Conservation (phyloP, 2,888 invertebrate species). For the Cerastoderma edule region DNA sequence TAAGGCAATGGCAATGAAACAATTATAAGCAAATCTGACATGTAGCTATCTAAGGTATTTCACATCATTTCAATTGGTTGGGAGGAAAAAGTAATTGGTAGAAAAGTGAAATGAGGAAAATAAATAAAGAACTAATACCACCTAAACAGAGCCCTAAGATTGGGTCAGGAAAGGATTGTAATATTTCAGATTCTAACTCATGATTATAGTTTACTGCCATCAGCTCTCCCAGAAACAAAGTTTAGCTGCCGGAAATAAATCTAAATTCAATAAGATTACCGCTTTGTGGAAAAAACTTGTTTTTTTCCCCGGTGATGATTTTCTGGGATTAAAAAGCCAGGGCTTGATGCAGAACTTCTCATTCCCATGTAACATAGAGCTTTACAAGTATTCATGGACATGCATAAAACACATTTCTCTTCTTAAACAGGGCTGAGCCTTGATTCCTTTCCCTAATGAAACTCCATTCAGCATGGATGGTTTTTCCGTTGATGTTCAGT, state of each 20-base stretch:
- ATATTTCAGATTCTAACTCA: background rate
- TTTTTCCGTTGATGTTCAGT: background rate
- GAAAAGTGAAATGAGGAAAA: no score
- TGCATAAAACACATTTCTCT: conserved; percentile 12
- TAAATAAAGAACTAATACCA: no score
- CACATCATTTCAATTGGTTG: no score
- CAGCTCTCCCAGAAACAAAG: background rate
- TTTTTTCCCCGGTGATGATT: background rate
- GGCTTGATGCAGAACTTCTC: no score
- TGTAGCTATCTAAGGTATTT: no score
- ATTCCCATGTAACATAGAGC: no score
- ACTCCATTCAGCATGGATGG: conserved; percentile 9
- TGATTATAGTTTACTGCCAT: conserved; percentile 1
- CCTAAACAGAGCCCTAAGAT: no score
- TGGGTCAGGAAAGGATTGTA: no score
- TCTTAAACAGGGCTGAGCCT: background rate
- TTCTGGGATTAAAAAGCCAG: conserved; percentile 7
- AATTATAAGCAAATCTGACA: no score
- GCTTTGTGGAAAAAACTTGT: conserved; percentile 3
- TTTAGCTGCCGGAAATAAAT: conserved; percentile 20
- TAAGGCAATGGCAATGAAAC: no score
- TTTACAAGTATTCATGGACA: background rate
- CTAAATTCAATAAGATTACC: conserved; percentile 37
- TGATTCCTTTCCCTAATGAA: conserved; percentile 7
- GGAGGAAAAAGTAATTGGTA: no score